Conservation (phyloP, 2,888 invertebrate genomes). For the Mythimna loreyi region DNA sequence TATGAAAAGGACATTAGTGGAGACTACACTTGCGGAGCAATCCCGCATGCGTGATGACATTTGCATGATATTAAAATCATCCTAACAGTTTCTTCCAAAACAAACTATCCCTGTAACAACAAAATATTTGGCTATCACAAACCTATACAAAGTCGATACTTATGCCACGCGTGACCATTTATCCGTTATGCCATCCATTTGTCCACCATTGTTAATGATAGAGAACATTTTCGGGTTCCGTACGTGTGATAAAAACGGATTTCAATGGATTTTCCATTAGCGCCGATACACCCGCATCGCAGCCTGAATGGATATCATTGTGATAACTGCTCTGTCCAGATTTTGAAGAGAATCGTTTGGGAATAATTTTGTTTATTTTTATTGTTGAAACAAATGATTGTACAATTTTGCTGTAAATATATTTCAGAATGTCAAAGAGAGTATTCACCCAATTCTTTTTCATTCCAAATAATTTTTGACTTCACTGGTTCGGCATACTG, state of each 20-base stretch:
- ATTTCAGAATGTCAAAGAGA: too few species aligned
- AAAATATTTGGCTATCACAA: slow-evolving; percentile 41
- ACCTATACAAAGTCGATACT: slow-evolving; percentile 44
- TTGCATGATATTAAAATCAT: too few species aligned
- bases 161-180: slow-evolving; percentile 57
- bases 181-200: slow-evolving; percentile 61
- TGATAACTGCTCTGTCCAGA: slow-evolving; percentile 22
- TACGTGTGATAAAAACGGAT: slow-evolving; percentile 60
- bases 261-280: slow-evolving; percentile 59
- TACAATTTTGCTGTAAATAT: neutral
- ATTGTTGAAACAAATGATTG: neutral
- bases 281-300: slow-evolving; percentile 43
- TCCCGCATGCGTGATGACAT: too few species aligned
- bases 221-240: slow-evolving; percentile 53
- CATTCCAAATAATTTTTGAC: too few species aligned
- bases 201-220: slow-evolving; percentile 64
- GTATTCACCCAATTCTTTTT: too few species aligned
- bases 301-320: slow-evolving; percentile 35
- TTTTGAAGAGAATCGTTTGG: slow-evolving; percentile 15
- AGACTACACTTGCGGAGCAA: too few species aligned
- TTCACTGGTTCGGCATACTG: too few species aligned
- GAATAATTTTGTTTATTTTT: slow-evolving; percentile 14
- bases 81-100: neutral
- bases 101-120: slow-evolving; percentile 22
- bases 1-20: too few species aligned